Percentiles rank a stretch among this genome's conserved stretches.
phyloP scores from a whole-genome alignment of 2,113 vertebrate genomes.

The Pachyramphus minor region DNA sequence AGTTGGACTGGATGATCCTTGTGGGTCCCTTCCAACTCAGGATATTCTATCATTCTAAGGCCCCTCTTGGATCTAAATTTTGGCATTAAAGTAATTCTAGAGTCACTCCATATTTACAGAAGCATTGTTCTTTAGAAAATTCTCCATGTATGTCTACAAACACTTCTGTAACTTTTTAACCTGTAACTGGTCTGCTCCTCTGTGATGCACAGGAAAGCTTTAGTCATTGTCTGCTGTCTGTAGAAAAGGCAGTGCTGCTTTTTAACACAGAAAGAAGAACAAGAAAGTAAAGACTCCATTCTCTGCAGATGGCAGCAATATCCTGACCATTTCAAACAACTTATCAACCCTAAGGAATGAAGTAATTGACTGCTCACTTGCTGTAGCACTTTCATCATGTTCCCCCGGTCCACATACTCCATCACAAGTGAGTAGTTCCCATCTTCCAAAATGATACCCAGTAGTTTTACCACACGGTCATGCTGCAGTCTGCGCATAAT shows the following conservation, averaged over 20 bases:
- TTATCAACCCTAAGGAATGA: not conserved
- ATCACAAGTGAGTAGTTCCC: conserved; percentile 90
- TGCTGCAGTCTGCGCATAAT: conserved; percentile 88
- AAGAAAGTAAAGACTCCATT: not conserved
- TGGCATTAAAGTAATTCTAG: not conserved
- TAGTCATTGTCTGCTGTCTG: not conserved
- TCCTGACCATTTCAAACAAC: not conserved
- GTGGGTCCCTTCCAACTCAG: not conserved
- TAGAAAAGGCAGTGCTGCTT: not conserved
- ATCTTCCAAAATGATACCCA: conserved; percentile 89
- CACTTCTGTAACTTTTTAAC: not conserved
- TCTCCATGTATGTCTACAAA: not conserved
- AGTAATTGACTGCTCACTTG: conserved; percentile 65
- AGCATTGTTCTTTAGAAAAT: not conserved
- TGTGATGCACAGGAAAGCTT: not conserved
- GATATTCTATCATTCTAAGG: not conserved
- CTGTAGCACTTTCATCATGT: conserved; percentile 86
- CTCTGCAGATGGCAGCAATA: not conserved
- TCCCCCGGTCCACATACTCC: conserved; percentile 88
- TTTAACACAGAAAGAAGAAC: not conserved
- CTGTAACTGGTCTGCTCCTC: not conserved
- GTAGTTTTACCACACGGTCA: conserved; percentile 84
- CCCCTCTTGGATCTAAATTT: not conserved
- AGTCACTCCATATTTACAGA: not conserved
- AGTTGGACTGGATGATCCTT: not conserved